Conservation (phyloP, 2,113 vertebrate species). For the Alligator mississippiensis region DNA sequence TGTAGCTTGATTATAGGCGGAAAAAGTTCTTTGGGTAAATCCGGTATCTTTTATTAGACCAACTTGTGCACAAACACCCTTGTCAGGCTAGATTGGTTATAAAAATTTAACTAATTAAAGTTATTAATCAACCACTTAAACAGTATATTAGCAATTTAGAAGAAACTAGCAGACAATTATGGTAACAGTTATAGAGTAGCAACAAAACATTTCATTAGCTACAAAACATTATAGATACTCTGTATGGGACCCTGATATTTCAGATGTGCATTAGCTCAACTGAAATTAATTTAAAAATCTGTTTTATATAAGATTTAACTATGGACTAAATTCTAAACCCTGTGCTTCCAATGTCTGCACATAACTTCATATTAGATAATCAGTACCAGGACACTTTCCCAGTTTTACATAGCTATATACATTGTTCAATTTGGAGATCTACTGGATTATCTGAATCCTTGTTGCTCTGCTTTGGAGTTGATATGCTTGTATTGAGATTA, state of each 20-base stretch:
- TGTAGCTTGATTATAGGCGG: background rate
- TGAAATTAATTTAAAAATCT: background rate
- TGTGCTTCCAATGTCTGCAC: background rate
- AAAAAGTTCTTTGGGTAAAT: no score
- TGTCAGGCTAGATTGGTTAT: no score
- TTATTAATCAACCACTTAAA: background rate
- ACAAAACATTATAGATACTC: background rate
- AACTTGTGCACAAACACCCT: no score
- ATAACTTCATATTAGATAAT: background rate
- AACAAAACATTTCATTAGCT: background rate
- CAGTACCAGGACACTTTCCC: background rate
- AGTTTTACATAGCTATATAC: background rate
- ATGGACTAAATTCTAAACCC: background rate
- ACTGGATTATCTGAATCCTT: background rate
- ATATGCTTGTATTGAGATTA: background rate
- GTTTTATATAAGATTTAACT: background rate
- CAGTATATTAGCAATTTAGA: background rate
- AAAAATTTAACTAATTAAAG: no score
- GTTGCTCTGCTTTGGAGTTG: background rate
- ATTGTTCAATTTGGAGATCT: background rate
- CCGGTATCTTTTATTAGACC: no score
- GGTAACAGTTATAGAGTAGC: background rate
- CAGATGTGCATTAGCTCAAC: background rate
- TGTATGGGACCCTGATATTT: background rate
- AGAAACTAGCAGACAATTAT: background rate